Percentiles rank a stretch among this genome's conserved stretches.
These are phyloP conservation scores for Apodemia zela DNA, from an alignment of 2,888 invertebrate genomes.

Conservation along the genomic window DNA sequence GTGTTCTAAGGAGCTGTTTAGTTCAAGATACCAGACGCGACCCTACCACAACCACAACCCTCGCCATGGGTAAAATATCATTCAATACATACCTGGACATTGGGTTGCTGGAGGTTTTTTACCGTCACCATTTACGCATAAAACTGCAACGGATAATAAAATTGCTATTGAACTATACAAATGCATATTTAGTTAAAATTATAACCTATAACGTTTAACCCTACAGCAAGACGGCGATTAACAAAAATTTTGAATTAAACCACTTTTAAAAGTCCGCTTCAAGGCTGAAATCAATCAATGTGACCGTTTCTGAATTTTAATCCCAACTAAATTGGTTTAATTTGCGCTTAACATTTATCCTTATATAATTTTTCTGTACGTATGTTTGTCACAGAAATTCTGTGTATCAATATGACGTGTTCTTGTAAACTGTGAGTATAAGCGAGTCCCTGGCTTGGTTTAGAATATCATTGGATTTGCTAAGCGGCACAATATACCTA, in stretches of 20 bases:
- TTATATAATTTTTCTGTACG: neutral
- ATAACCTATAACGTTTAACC: neutral
- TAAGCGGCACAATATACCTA: no score
- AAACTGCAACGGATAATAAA: conserved; percentile 26
- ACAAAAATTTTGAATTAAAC: neutral
- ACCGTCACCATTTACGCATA: conserved; percentile 26
- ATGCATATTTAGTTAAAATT: neutral
- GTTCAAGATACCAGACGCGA: no score
- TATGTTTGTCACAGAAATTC: no score
- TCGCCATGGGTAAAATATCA: no score
- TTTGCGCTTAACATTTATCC: neutral
- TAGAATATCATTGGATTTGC: no score
- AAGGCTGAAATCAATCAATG: neutral
- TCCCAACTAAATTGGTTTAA: neutral
- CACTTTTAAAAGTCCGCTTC: neutral
- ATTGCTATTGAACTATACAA: conserved; percentile 28
- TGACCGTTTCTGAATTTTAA: neutral
- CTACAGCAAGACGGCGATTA: neutral
- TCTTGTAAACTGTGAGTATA: no score
- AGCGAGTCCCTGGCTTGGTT: no score
- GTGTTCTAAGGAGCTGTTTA: no score
- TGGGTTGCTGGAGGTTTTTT: neutral
- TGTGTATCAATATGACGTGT: no score
- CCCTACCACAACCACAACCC: no score
- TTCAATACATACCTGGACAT: neutral